phyloP scores from a whole-genome alignment of 2,888 invertebrate species.

The Deroplatys truncata region DNA sequence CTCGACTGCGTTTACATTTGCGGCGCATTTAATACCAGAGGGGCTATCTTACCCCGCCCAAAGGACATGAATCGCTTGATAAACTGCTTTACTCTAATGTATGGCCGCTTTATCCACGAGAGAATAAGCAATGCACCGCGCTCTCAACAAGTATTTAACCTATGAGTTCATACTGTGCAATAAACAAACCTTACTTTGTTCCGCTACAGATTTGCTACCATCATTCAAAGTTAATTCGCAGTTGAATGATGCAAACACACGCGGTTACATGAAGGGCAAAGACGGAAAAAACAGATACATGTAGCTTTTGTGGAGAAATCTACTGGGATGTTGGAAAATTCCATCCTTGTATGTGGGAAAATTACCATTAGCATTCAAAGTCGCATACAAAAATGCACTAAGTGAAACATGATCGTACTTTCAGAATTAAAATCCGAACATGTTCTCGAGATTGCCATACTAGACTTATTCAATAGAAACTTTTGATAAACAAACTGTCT shows the following conservation, averaged over 20 bases:
- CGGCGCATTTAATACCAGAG: not conserved
- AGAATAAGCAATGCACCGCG: not conserved
- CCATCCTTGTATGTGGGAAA: too few relatives aligned
- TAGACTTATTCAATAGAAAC: too few relatives aligned
- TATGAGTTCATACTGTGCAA: not conserved
- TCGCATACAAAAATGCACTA: too few relatives aligned
- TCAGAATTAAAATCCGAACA: too few relatives aligned
- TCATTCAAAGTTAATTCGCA: not conserved
- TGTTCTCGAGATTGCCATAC: too few relatives aligned
- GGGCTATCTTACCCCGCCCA: not conserved
- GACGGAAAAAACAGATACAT: too few relatives aligned
- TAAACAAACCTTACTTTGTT: not conserved
- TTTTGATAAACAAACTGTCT: too few relatives aligned
- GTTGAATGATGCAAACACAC: not conserved
- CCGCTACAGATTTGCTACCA: not conserved
- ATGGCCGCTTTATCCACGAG: not conserved
- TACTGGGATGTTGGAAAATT: too few relatives aligned
- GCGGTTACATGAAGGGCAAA: not conserved
- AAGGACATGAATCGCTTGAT: not conserved
- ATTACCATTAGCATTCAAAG: too few relatives aligned
- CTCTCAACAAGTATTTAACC: not conserved
- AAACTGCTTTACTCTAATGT: not conserved
- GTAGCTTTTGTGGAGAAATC: not conserved
- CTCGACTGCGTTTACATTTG: not conserved
- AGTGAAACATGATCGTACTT: too few relatives aligned